These are phyloP conservation scores for Paraescarpia echinospica DNA, from an alignment of 1,140 invertebrate species.

Conservation along the genomic window DNA sequence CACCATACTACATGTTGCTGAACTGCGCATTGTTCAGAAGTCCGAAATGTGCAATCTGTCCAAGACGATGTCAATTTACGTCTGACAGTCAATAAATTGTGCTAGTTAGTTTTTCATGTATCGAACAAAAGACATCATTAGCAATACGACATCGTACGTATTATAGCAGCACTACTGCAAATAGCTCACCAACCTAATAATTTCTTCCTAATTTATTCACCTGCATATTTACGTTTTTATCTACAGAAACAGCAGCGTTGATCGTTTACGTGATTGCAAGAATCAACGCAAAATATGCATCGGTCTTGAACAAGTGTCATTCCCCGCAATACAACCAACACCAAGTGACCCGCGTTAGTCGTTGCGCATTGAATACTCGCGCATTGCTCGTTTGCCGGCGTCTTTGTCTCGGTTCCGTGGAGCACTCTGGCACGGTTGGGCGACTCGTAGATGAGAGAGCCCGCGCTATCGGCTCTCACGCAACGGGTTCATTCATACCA, in stretches of 20 bases:
- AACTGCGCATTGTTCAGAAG: background rate
- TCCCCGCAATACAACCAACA: background rate
- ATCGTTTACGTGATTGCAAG: background rate
- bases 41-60: background rate
- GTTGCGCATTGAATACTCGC: background rate
- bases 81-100: background rate
- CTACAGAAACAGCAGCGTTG: background rate
- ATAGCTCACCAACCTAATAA: background rate
- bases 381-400: background rate
- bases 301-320: background rate
- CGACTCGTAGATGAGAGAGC: background rate
- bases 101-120: background rate
- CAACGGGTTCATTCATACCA: background rate
- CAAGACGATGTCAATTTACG: background rate
- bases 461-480: background rate
- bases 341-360: background rate
- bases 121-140: background rate
- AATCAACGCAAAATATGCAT: background rate
- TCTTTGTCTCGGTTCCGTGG: background rate
- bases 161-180: background rate
- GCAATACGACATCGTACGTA: too few species aligned
- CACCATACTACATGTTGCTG: background rate
- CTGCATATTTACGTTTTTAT: background rate
- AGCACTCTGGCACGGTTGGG: background rate
- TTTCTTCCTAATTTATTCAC: background rate